Evolutionary conservation across 1,140 invertebrate species (phyloP).

Genomic region (Acromyrmex heyeri): DNA sequence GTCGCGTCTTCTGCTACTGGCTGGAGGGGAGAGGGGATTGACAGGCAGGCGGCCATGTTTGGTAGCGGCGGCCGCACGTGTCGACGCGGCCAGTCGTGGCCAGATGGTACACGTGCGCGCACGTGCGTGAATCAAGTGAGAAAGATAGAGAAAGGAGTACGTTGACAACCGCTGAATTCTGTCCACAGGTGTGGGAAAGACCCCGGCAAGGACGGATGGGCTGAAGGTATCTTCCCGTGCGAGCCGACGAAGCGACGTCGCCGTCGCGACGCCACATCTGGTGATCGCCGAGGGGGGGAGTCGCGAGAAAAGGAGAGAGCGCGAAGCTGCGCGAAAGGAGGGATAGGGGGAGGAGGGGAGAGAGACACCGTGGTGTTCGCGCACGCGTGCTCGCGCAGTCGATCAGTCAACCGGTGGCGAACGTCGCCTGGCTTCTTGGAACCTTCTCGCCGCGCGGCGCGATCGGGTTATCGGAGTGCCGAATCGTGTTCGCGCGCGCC

Average conservation of each 20-base stretch:
- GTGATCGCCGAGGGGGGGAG: neutral
- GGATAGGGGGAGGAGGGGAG: neutral
- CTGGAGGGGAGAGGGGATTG: neutral
- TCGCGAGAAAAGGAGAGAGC: neutral
- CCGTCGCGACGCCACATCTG: conserved; percentile 58
- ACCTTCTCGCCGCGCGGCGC: neutral
- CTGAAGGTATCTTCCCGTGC: neutral
- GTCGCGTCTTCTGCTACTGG: conserved; percentile 35
- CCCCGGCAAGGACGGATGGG: neutral
- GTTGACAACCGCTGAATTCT: conserved; percentile 55
- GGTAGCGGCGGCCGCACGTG: conserved; percentile 56
- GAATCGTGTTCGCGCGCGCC: neutral
- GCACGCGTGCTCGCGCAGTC: conserved; percentile 29
- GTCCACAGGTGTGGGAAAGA: conserved; percentile 50
- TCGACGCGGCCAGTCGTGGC: conserved; percentile 38
- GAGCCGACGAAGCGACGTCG: neutral
- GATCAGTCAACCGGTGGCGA: conserved; percentile 58
- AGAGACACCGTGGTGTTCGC: neutral
- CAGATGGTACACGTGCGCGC: neutral
- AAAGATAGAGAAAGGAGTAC: neutral
- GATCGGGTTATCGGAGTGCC: conserved; percentile 7
- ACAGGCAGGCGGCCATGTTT: conserved; percentile 57
- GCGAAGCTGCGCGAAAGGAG: neutral
- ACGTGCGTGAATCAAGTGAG: neutral
- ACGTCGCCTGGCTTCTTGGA: conserved; percentile 10